Percentiles rank a stretch among this genome's conserved stretches.
Evolutionary conservation across 2,113 vertebrate genomes (phyloP).

Genomic region (Urocitellus parryii): DNA sequence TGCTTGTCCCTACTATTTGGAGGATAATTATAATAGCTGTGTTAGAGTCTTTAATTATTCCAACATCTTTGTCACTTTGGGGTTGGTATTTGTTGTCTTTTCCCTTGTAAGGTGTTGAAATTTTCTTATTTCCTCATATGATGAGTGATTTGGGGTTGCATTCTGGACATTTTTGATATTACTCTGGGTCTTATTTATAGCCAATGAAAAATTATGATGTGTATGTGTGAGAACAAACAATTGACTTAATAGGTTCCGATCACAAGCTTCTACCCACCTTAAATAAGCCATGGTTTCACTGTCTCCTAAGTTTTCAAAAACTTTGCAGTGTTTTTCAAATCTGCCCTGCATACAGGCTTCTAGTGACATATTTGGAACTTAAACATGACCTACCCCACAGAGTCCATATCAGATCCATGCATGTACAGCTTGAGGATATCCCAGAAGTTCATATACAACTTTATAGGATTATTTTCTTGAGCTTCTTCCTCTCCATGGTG

Average conservation of each 20-base stretch:
- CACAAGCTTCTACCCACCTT: not conserved
- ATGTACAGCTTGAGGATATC: not conserved
- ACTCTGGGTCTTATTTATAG: not conserved
- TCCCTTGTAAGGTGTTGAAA: not conserved
- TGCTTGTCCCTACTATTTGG: not conserved
- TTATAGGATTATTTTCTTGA: not conserved
- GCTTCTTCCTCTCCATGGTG: not conserved
- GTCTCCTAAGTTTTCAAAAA: not conserved
- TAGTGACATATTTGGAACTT: not conserved
- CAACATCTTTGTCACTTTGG: not conserved
- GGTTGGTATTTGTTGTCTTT: not conserved
- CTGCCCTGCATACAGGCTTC: not conserved
- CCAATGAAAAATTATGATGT: not conserved
- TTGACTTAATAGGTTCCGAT: not conserved
- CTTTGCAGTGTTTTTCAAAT: not conserved
- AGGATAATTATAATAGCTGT: not conserved
- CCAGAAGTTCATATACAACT: not conserved
- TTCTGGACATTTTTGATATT: not conserved
- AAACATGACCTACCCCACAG: not conserved
- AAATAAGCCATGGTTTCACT: not conserved
- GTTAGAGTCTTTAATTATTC: not conserved
- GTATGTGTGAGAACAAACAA: not conserved
- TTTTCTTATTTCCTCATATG: not conserved
- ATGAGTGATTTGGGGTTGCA: not conserved
- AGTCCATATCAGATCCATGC: not conserved